phyloP scores from a whole-genome alignment of 2,113 vertebrate genomes.

The Setophaga coronata region DNA sequence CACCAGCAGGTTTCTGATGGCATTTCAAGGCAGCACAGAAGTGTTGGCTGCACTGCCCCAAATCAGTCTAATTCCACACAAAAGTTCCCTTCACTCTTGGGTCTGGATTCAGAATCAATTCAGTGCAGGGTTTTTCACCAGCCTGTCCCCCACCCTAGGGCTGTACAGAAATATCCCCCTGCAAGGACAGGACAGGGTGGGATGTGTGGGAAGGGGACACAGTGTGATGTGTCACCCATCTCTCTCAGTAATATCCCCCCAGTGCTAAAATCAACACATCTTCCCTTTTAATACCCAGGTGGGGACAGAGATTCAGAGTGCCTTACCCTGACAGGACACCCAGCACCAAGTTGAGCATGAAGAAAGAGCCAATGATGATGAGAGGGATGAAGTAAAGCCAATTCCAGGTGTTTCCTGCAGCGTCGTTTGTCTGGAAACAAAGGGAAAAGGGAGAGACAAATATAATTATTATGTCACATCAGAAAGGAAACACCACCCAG shows the following conservation, averaged over 20 bases:
- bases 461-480: background rate
- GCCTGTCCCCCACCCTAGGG: background rate
- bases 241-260: background rate
- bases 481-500: background rate
- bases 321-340: constrained; percentile 93
- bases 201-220: background rate
- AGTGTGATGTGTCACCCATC: background rate
- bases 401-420: constrained; percentile 92
- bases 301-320: background rate
- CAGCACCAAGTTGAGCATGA: constrained; percentile 96
- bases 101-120: background rate
- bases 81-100: no score
- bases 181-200: background rate
- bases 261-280: background rate
- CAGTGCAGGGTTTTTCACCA: background rate
- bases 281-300: background rate
- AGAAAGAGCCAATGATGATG: constrained; percentile 96
- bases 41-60: background rate
- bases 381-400: constrained; percentile 97
- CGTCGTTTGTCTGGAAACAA: constrained; percentile 88
- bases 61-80: background rate
- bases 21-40: background rate
- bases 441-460: background rate
- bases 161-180: background rate
- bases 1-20: background rate